A percentile compares a stretch with the other conserved stretches of the same genome.
These are phyloP conservation scores for Tychaedon coryphoeus DNA, from an alignment of 2,113 vertebrate genomes.

Conservation along the genomic window DNA sequence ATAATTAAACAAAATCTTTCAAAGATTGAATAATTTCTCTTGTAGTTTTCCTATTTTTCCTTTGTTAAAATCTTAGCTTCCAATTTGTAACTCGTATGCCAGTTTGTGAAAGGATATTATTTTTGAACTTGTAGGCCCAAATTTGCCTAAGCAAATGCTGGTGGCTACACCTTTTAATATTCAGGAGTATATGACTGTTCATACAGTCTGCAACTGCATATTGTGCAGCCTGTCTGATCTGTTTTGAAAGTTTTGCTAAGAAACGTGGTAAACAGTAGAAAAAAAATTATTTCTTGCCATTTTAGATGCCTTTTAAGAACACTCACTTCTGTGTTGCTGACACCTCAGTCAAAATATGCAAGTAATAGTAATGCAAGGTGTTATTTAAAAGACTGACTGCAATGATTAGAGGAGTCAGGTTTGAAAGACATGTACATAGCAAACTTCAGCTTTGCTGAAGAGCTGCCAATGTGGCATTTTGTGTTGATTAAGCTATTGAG, in stretches of 20 bases:
- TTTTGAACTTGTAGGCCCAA: neutral
- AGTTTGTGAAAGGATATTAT: neutral
- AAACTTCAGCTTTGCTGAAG: neutral
- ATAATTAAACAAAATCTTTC: neutral
- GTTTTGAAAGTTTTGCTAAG: neutral
- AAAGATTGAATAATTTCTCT: neutral
- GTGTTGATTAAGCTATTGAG: neutral
- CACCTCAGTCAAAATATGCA: neutral
- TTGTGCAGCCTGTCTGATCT: neutral
- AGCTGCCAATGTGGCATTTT: neutral
- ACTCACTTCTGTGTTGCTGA: neutral
- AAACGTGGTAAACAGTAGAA: neutral
- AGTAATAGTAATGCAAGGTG: neutral
- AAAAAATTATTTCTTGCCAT: neutral
- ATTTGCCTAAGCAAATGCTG: neutral
- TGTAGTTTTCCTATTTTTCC: neutral
- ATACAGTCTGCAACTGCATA: neutral
- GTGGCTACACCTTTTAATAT: neutral
- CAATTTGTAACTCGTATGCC: neutral
- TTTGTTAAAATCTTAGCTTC: neutral
- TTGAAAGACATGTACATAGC: neutral
- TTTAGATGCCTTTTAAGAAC: neutral
- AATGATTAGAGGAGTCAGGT: neutral
- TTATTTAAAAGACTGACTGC: neutral
- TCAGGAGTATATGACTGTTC: neutral